These are phyloP conservation scores for Anarrhichthys ocellatus DNA, from an alignment of 2,113 vertebrate species.

Conservation along the genomic window DNA sequence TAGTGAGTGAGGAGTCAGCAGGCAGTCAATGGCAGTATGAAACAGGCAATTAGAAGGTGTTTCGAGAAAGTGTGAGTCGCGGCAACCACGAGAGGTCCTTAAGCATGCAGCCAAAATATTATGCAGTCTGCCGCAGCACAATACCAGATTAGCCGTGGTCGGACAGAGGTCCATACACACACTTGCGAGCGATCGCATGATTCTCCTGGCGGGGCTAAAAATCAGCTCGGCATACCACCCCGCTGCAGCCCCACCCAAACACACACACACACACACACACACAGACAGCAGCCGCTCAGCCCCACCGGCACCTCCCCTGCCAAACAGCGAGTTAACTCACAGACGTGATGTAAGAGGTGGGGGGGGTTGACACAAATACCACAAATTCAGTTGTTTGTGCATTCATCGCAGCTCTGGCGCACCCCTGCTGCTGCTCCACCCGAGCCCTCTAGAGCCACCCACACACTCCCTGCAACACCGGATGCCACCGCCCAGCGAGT, in stretches of 20 bases:
- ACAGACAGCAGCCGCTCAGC: constrained; percentile 3
- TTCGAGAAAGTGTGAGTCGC: neutral
- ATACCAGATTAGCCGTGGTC: neutral
- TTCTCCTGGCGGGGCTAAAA: too few species aligned
- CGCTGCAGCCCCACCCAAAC: constrained; percentile 19
- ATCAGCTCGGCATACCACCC: too few species aligned
- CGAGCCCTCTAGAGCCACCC: neutral
- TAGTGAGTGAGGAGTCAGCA: too few species aligned
- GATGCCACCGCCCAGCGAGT: neutral
- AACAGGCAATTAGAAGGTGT: neutral
- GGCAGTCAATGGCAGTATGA: neutral
- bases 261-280: constrained; percentile 23
- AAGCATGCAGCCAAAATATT: neutral
- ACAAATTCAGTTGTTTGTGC: constrained; percentile 52
- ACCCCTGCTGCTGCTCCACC: neutral
- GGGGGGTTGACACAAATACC: constrained; percentile 45
- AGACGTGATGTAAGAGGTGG: constrained; percentile 35
- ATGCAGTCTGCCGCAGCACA: neutral
- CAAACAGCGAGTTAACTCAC: constrained; percentile 33
- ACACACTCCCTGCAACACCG: neutral
- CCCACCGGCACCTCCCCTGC: constrained; percentile 28
- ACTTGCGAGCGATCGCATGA: too few species aligned
- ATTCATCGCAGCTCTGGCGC: constrained; percentile 15
- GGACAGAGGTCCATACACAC: too few species aligned
- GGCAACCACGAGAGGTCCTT: neutral